Percentiles rank a stretch among this genome's conserved stretches.
Evolutionary conservation across 2,797 vertebrate genomes (phyloP).

Genomic region (Myotis myotis): DNA sequence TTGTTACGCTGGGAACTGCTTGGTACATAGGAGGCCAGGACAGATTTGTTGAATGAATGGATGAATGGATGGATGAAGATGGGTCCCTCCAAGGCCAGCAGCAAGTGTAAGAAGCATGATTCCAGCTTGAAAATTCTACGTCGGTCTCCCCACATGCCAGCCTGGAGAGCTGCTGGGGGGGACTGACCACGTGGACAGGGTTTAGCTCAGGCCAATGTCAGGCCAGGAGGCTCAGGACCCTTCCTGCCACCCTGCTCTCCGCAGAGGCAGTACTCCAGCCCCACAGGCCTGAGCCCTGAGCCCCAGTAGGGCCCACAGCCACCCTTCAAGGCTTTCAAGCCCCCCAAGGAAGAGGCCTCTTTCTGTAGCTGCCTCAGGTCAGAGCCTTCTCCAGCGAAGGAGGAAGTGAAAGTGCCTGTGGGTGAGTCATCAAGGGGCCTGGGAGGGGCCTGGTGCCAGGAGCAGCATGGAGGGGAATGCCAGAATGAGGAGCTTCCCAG

Average conservation of each 20-base stretch:
- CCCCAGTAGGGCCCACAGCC: not conserved
- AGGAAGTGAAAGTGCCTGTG: slow-evolving; percentile 36
- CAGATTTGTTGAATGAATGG: not conserved
- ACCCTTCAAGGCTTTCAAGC: not conserved
- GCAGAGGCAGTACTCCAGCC: not conserved
- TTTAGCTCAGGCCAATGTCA: not conserved
- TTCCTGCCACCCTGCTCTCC: not conserved
- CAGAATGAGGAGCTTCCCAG: not conserved
- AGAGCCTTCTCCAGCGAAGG: not conserved
- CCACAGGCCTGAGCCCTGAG: not conserved
- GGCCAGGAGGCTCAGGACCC: not conserved
- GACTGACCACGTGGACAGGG: not conserved
- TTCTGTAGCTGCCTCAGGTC: not conserved
- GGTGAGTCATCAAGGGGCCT: not conserved
- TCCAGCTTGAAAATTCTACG: not conserved
- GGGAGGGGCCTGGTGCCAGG: not conserved
- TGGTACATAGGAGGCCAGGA: not conserved
- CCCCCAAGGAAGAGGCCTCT: not conserved
- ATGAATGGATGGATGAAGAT: not conserved
- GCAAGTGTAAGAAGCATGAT: not conserved
- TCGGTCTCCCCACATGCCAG: not conserved
- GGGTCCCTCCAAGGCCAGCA: not conserved
- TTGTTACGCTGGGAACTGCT: not conserved
- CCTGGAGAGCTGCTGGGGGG: not conserved
- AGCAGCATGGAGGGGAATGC: not conserved